Evolutionary conservation across 2,888 invertebrate genomes (phyloP), one percentile per base, ranked within the genome.

Genomic region (Myopa tessellatipennis): DNA sequence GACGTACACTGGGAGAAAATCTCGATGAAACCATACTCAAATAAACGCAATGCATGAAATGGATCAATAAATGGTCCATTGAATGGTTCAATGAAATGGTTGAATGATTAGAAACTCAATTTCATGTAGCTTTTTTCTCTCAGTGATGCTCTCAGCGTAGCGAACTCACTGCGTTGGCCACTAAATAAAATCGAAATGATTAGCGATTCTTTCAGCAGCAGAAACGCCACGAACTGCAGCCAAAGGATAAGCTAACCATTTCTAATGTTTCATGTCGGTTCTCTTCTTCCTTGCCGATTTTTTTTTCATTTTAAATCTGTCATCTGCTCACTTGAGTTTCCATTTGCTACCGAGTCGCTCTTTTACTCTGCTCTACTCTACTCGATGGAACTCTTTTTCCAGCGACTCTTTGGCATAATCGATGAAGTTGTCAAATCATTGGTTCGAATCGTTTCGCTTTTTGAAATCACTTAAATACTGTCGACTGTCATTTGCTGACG

Each of bases 351-450:
- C 26, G 50, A 60, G 60, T 50, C 16, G 16, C 52, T 60, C 60
- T 68, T n/a, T 60, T 14, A 12, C 60, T 4, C 67, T 67, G 7
- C 36, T 4, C 36, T 16, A 52, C 52, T 26, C 55, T 34, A 14
- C 3, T 8, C 60, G 38, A 60, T 60, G 61, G 26, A 4, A 18
- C 58, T 36, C 26, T 26, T 60, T 52, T 71, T 36, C 60, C 45
- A 40, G 45, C 40, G 14, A 26, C 12, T 61, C 73, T 12, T 45
- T 40, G 34, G 38, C 61, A 52, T 70, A 26, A 65, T 70, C 45
- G 60, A 73, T 73, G 45, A 73, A 63, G 55, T 63, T 63, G 73
- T 73, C 73, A 67, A 74, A 74, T 74, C 52, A 58, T 40, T 60
- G 40, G 38, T 60, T 73, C 38, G 14, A 34, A 38, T 50, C 50